Evolutionary conservation across 2,113 vertebrate species (phyloP).

Genomic region (Poecilia latipinna): DNA sequence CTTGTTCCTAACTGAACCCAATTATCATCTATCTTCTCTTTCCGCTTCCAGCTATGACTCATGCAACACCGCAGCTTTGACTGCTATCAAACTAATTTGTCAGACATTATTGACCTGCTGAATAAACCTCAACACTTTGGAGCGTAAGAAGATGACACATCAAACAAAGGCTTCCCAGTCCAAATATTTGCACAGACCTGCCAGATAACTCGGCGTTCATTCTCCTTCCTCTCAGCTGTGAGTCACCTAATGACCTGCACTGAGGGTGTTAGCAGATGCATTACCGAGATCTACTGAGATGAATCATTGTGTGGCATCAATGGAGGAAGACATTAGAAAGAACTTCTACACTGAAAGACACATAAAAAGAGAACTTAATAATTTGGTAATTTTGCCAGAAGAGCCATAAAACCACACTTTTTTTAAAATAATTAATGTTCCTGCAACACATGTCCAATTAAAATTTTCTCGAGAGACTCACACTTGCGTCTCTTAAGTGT

Average conservation of each 20-base stretch:
- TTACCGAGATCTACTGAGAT: constrained; percentile 13
- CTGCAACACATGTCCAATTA: constrained; percentile 14
- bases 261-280: constrained; percentile 19
- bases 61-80: constrained; percentile 5
- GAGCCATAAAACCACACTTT: not conserved
- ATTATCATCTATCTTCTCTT: not conserved
- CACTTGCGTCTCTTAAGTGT: not conserved
- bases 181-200: constrained; percentile 33
- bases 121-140: constrained; percentile 34
- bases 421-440: constrained; percentile 2
- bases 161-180: constrained; percentile 23
- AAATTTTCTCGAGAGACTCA: constrained; percentile 5
- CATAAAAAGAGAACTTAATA: not conserved
- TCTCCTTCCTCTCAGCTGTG: constrained; percentile 12
- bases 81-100: constrained; percentile 26
- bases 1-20: not conserved
- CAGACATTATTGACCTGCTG: constrained; percentile 32
- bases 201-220: constrained; percentile 33
- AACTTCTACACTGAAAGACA: not conserved
- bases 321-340: not conserved
- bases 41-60: constrained; percentile 20
- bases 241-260: constrained; percentile 31
- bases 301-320: constrained; percentile 10
- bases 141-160: constrained; percentile 20
- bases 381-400: not conserved